Conservation (phyloP, 2,113 vertebrate genomes). For the Gymnocephalus cernua region DNA sequence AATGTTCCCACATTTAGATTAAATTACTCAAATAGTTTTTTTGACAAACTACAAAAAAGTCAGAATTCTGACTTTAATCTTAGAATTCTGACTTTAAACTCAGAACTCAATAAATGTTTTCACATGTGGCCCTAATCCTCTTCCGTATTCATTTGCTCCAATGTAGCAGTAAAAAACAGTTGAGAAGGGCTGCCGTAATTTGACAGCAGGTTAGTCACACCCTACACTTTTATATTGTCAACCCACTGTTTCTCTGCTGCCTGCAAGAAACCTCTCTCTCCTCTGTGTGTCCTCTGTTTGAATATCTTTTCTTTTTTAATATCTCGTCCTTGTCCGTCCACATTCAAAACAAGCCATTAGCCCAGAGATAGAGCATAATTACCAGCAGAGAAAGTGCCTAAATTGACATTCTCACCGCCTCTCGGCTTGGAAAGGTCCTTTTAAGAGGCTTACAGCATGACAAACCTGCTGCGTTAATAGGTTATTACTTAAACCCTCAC, state of each 20-base stretch:
- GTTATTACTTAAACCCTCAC: constrained; percentile 67
- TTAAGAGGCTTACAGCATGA: constrained; percentile 76
- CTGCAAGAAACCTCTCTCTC: constrained; percentile 13
- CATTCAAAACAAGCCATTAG: constrained; percentile 62
- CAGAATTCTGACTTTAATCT: too few relatives aligned
- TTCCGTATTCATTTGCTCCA: neutral
- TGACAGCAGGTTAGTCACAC: constrained; percentile 11
- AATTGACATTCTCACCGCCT: constrained; percentile 75
- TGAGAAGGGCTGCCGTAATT: too few relatives aligned
- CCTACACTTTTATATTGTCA: constrained; percentile 24
- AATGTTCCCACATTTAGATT: too few relatives aligned
- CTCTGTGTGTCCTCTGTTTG: constrained; percentile 8
- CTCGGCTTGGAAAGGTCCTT: constrained; percentile 63
- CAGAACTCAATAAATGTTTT: too few relatives aligned
- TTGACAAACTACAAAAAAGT: too few relatives aligned
- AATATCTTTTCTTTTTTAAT: constrained; percentile 36
- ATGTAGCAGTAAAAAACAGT: neutral
- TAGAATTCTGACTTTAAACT: too few relatives aligned
- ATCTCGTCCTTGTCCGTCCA: constrained; percentile 32
- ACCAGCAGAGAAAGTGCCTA: constrained; percentile 66
- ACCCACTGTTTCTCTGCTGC: neutral
- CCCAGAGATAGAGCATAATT: constrained; percentile 69
- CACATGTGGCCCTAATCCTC: too few relatives aligned
- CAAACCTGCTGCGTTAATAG: constrained; percentile 72
- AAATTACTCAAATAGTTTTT: too few relatives aligned